Percentiles rank a stretch among this genome's conserved stretches.
phyloP scores from a whole-genome alignment of 2,113 vertebrate species.

The Spea multiplicata region DNA sequence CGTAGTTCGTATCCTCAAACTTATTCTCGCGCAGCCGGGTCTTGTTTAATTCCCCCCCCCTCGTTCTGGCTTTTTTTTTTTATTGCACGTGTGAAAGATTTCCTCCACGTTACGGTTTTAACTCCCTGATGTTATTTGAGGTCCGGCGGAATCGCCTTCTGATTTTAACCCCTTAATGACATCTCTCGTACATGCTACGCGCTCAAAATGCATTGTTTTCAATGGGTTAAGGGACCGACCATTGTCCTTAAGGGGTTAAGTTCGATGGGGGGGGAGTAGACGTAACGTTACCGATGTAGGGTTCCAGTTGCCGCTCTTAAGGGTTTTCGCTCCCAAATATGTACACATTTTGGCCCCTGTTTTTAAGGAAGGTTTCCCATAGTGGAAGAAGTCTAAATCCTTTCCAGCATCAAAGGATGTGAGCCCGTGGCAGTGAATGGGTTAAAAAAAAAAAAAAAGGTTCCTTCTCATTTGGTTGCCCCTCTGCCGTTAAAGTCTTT shows the following conservation, averaged over 20 bases:
- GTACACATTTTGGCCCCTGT: neutral
- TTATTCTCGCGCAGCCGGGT: constrained; percentile 31
- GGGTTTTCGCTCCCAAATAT: neutral
- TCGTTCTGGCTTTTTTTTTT: neutral
- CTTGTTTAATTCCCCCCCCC: constrained; percentile 49
- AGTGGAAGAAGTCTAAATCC: too few relatives aligned
- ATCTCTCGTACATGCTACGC: too few relatives aligned
- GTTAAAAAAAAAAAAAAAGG: too few relatives aligned
- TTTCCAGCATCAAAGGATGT: too few relatives aligned
- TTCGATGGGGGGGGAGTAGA: neutral
- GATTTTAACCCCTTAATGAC: too few relatives aligned
- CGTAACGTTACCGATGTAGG: neutral
- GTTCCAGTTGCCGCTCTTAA: neutral
- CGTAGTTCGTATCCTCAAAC: constrained; percentile 20
- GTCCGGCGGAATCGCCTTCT: too few relatives aligned
- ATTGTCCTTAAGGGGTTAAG: too few relatives aligned
- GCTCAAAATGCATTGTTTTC: too few relatives aligned
- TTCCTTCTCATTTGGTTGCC: too few relatives aligned
- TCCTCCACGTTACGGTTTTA: neutral
- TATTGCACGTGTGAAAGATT: constrained; percentile 30
- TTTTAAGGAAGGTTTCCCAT: too few relatives aligned
- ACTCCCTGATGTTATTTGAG: neutral
- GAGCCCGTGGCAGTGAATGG: too few relatives aligned
- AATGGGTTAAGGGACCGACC: too few relatives aligned
- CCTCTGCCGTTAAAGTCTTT: constrained; percentile 22